phyloP scores from a whole-genome alignment of 2,113 vertebrate genomes.

The Naja naja region DNA sequence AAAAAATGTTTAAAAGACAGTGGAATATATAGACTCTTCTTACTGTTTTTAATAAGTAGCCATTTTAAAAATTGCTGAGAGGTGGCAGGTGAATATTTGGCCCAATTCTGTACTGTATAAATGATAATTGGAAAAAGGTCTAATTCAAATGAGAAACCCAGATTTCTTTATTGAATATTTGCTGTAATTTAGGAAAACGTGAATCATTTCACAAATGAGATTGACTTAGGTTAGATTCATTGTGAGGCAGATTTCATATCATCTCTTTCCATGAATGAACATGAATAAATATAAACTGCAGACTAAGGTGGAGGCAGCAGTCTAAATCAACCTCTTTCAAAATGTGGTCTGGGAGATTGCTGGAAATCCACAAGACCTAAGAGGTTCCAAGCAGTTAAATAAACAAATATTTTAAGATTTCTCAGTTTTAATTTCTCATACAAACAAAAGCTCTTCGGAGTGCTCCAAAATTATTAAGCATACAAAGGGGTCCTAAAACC shows the following conservation, averaged over 20 bases:
- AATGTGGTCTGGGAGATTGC: background rate
- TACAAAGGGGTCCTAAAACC: background rate
- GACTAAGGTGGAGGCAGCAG: background rate
- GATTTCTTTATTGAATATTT: background rate
- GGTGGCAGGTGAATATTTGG: fast-evolving
- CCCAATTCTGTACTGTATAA: fast-evolving
- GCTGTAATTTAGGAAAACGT: background rate
- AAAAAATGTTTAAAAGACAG: background rate
- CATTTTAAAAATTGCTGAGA: background rate
- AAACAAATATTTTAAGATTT: background rate
- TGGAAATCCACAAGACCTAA: background rate
- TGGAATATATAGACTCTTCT: fast-evolving
- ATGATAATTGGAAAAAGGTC: fast-evolving
- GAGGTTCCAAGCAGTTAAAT: background rate
- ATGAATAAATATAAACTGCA: background rate
- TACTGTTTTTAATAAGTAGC: background rate
- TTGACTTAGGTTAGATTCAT: background rate
- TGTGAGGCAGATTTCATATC: background rate
- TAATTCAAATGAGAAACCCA: fast-evolving
- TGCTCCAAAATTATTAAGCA: background rate
- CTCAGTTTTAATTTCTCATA: background rate
- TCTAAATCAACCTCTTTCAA: background rate
- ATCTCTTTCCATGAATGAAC: background rate
- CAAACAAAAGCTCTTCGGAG: background rate
- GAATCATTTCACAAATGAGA: background rate